Conservation (phyloP, 1,140 invertebrate species). For the Druon quercuslanigerum region DNA sequence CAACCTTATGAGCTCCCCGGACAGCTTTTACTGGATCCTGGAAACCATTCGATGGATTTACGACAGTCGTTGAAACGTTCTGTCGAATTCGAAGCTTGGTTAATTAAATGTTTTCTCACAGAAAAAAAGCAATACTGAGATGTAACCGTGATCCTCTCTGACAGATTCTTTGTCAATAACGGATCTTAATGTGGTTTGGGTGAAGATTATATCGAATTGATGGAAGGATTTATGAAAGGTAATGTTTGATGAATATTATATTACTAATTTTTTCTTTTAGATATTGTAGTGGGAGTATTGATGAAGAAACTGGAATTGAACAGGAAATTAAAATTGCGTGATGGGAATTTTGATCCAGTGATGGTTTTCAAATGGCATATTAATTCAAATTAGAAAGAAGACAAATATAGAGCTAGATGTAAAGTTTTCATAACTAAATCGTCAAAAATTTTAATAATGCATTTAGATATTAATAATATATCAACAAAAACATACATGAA, state of each 20-base stretch:
- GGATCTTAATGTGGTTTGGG: neutral
- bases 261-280: neutral
- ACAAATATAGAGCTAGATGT: too few species aligned
- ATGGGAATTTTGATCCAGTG: too few species aligned
- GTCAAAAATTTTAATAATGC: too few species aligned
- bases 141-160: constrained; percentile 21
- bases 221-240: neutral
- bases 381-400: neutral
- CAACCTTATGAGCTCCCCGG: constrained; percentile 59
- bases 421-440: too few species aligned
- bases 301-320: neutral
- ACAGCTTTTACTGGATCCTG: constrained; percentile 62
- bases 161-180: constrained; percentile 26
- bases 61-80: constrained; percentile 63
- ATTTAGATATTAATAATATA: too few species aligned
- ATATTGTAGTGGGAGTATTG: neutral
- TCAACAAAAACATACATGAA: too few species aligned
- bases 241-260: neutral
- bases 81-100: constrained; percentile 64
- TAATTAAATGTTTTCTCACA: constrained; percentile 73
- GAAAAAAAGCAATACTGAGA: constrained; percentile 51
- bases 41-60: constrained; percentile 64
- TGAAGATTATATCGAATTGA: neutral
- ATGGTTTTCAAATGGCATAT: constrained; percentile 22
- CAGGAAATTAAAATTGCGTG: neutral